Evolutionary conservation across 2,888 invertebrate species (phyloP).

Genomic region (Amphipyra tragopoginis): DNA sequence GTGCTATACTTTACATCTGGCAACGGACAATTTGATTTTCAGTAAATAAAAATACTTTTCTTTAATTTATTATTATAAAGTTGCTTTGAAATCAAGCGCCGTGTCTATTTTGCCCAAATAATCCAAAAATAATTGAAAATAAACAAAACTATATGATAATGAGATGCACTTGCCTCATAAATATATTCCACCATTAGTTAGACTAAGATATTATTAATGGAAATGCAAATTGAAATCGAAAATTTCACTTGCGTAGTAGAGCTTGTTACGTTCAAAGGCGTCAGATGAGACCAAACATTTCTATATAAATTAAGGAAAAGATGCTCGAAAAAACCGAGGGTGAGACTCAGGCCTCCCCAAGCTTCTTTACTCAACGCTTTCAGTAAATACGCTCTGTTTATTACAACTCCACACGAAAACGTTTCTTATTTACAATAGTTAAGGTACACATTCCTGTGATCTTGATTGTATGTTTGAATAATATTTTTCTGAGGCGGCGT

Average conservation of each 20-base stretch:
- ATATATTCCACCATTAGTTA: slow-evolving; percentile 22
- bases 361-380: slow-evolving; percentile 87
- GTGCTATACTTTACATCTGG: no score
- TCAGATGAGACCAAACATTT: slow-evolving; percentile 85
- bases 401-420: slow-evolving; percentile 64
- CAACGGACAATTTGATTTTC: no score
- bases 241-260: slow-evolving; percentile 71
- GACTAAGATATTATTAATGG: slow-evolving; percentile 34
- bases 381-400: slow-evolving; percentile 80
- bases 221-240: slow-evolving; percentile 69
- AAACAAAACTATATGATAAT: slow-evolving; percentile 3
- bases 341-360: slow-evolving; percentile 78
- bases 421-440: slow-evolving; percentile 64
- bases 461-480: slow-evolving; percentile 70
- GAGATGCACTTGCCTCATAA: slow-evolving; percentile 22
- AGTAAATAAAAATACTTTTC: no score
- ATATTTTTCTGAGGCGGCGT: slow-evolving; percentile 85
- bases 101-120: neutral
- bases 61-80: no score
- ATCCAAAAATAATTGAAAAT: neutral
- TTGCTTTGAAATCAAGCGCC: no score
- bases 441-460: slow-evolving; percentile 67
- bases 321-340: slow-evolving; percentile 85
- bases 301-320: slow-evolving; percentile 89
- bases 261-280: slow-evolving; percentile 80